A percentile compares a stretch with the other conserved stretches of the same genome.
These are phyloP conservation scores for Calephelis virginiensis DNA, from an alignment of 1,140 invertebrate species.

Conservation along the genomic window DNA sequence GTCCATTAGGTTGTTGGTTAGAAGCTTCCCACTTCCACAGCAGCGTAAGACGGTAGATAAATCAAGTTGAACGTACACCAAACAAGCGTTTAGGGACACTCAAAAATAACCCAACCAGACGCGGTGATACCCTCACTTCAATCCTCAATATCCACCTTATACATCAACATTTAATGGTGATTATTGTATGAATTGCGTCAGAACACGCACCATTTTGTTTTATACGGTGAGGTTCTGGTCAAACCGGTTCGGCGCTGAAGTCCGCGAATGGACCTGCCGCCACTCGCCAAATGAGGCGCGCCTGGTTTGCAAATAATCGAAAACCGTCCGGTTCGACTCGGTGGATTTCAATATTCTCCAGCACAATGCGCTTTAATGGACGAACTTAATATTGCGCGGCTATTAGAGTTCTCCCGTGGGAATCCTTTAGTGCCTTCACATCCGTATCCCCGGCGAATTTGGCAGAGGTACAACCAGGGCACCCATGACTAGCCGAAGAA, in stretches of 20 bases:
- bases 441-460: too few species aligned
- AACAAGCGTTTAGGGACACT: constrained; percentile 57
- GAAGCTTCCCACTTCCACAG: constrained; percentile 3
- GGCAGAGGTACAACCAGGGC: too few species aligned
- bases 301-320: constrained; percentile 60
- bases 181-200: constrained; percentile 37
- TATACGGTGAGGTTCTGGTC: constrained; percentile 63
- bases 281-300: constrained; percentile 65
- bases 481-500: too few species aligned
- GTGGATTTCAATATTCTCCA: constrained; percentile 28
- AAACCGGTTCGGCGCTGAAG: constrained; percentile 65
- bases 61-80: constrained; percentile 43
- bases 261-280: constrained; percentile 71
- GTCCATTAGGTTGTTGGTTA: background rate
- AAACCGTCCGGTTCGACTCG: constrained; percentile 46
- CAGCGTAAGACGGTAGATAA: constrained; percentile 37
- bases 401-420: too few species aligned
- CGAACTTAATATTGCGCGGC: background rate
- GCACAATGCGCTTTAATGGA: constrained; percentile 4
- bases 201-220: constrained; percentile 50
- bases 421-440: too few species aligned
- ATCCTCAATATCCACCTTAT: constrained; percentile 33
- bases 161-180: constrained; percentile 41
- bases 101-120: constrained; percentile 64
- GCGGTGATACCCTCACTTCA: constrained; percentile 44